These are phyloP conservation scores for Numenius arquata DNA, from an alignment of 2,113 vertebrate species.

Conservation along the genomic window DNA sequence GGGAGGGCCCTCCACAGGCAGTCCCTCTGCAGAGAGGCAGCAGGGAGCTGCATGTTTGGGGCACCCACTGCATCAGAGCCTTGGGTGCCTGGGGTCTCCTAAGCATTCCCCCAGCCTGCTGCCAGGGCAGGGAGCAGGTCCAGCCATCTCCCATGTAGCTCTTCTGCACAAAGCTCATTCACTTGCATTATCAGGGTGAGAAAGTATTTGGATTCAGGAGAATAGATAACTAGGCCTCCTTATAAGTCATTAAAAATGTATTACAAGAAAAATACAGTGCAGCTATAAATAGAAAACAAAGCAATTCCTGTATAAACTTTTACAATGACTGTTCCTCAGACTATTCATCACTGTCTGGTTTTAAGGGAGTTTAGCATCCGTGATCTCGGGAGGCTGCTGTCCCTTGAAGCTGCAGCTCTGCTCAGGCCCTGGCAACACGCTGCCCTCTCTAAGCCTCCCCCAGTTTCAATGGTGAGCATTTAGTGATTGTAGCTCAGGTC, in stretches of 20 bases:
- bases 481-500: not conserved
- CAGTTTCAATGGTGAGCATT: not conserved
- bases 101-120: not conserved
- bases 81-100: not conserved
- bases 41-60: not conserved
- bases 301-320: slow-evolving; percentile 30
- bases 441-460: not conserved
- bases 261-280: slow-evolving; percentile 36
- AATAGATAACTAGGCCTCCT: slow-evolving; percentile 62
- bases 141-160: not conserved
- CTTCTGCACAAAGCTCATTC: not conserved
- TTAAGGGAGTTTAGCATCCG: not conserved
- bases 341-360: not conserved
- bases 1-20: not conserved
- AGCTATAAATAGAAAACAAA: slow-evolving; percentile 62
- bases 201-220: slow-evolving; percentile 35
- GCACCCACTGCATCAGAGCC: not conserved
- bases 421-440: not conserved
- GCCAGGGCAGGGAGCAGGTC: not conserved
- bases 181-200: not conserved
- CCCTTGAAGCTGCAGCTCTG: not conserved
- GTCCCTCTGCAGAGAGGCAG: not conserved
- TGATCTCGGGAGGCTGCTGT: not conserved
- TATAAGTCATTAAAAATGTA: slow-evolving; percentile 61
- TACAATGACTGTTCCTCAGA: not conserved